A percentile compares a stretch with the other conserved stretches of the same genome.
phyloP scores from a whole-genome alignment of 2,888 invertebrate genomes.

The Tridacna gigas region DNA sequence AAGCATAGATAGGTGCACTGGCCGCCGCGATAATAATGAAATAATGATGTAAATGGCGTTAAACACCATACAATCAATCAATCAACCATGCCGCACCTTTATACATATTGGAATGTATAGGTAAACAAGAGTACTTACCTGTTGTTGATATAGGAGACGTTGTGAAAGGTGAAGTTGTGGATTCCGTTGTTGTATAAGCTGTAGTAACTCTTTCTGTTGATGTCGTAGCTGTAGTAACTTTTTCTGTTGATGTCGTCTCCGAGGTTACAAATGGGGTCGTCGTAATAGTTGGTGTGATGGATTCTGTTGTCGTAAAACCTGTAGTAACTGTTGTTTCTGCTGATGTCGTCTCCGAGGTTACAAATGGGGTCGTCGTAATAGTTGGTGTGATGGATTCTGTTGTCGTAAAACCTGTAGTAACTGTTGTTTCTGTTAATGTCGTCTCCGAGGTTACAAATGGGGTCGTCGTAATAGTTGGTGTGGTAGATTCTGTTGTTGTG shows the following conservation, averaged over 20 bases:
- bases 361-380: background rate
- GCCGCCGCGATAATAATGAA: no score
- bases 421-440: background rate
- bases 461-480: background rate
- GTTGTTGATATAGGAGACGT: background rate
- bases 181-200: background rate
- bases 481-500: no score
- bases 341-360: background rate
- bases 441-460: conserved; percentile 1
- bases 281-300: background rate
- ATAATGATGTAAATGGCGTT: no score
- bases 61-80: no score
- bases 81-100: no score
- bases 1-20: no score
- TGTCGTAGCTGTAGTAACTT: no score
- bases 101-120: no score
- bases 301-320: no score
- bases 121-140: no score
- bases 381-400: background rate
- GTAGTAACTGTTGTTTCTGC: no score
- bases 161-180: background rate
- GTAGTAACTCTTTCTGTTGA: background rate
- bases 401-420: background rate
- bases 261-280: conserved; percentile 4
- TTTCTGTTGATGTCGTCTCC: background rate